phyloP scores from a whole-genome alignment of 2,888 invertebrate genomes.

The Morinoia aosen region DNA sequence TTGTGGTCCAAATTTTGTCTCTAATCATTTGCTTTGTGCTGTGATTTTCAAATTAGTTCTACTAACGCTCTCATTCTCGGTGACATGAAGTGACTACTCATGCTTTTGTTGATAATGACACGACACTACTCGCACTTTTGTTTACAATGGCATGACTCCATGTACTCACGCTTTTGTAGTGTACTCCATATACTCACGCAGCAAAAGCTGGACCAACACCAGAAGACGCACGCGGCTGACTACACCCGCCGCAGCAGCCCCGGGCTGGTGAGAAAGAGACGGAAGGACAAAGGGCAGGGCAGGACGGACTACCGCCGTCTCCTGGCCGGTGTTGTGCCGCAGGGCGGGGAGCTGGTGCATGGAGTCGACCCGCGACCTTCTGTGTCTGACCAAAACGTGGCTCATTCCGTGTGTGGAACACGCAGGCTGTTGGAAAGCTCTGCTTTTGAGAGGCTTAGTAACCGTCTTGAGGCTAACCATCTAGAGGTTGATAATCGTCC shows the following conservation, averaged over 20 bases:
- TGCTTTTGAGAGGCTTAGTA: background rate
- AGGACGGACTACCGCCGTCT: constrained; percentile 29
- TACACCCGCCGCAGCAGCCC: constrained; percentile 15
- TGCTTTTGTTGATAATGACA: background rate
- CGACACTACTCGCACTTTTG: too few species aligned
- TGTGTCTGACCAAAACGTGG: background rate
- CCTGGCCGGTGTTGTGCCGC: background rate
- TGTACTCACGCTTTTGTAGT: too few species aligned
- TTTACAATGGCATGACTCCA: too few species aligned
- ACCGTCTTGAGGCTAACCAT: too few species aligned
- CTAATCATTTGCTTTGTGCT: too few species aligned
- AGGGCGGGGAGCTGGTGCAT: background rate
- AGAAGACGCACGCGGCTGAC: background rate
- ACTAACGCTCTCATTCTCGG: too few species aligned
- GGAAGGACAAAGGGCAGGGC: constrained; percentile 4
- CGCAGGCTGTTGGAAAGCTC: constrained; percentile 29
- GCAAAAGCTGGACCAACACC: constrained; percentile 15
- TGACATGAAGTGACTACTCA: background rate
- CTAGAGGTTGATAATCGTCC: too few species aligned
- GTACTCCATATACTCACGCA: background rate
- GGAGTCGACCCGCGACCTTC: too few species aligned
- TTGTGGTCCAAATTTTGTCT: too few species aligned
- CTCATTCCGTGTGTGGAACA: background rate
- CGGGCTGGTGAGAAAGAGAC: background rate
- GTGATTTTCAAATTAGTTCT: too few species aligned